Base-by-base conservation (phyloP, 2,797 vertebrate species). In the Serranus cabrilla region DNA sequence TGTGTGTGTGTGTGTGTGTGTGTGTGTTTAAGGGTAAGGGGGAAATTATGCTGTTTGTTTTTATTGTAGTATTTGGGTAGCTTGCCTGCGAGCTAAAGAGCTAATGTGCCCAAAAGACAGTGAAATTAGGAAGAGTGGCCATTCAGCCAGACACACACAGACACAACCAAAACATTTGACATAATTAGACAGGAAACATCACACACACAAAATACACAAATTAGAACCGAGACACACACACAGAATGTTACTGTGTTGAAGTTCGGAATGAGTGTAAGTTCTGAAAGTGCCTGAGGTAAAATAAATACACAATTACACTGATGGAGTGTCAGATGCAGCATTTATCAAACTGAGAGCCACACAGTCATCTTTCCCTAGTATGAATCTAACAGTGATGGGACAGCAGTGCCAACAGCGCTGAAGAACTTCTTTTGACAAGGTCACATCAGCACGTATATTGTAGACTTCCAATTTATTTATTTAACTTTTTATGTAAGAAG, bases 291-390 rank as follows among this genome's bases (percentile, higher is more conserved):
- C 72, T 8, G 20, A 66, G 76, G 83, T 80, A 46, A 74, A 76
- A 84, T 77, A 80, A 86, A 81, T 57, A 73, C 78, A 84, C 78
- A 87, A 80, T 90, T 86, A 86, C 78, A 80, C 50, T 82, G 83
- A 87, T 78, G 80, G 68, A 62, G 50, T 79, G 83, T 89, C 89
- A 82, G 75, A 78, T 49, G 63, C 68, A 65, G 68, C 79, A 68
- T 75, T 82, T 77, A 78, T 87, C 82, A 88, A 85, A 85, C 42
- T 65, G 14, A 64, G 42, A 34, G 40, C 52, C 54, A 62, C 57
- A 18, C 52, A 73, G 59, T 75, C 67, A 65, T 78, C 80, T 60
- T 49, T 50, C 56, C 45, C 46, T 65, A 61, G 12, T 45, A 63
- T 76, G 79, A 50, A 54, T 76, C 25, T 56, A 73, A 72, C 39